Conservation (phyloP, 2,797 vertebrate species). For the Melanotaenia boesemani region DNA sequence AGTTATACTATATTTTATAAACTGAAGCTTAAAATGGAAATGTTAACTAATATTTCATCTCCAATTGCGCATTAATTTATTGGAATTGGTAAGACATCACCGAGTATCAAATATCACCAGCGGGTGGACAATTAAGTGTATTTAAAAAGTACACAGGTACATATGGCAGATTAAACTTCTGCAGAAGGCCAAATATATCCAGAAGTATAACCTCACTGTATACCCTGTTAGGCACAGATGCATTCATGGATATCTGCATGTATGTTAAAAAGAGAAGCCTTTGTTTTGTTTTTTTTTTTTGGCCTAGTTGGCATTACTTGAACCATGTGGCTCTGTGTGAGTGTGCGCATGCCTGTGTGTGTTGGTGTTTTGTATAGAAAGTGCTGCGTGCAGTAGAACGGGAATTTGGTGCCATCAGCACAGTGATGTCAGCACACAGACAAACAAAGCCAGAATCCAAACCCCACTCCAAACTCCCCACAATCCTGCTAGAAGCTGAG, state of each 20-base stretch:
- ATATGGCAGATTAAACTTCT: background rate
- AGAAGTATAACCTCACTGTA: background rate
- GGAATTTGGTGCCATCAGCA: slow-evolving; percentile 91
- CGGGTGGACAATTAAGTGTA: background rate
- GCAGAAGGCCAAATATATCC: slow-evolving; percentile 12
- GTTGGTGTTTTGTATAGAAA: slow-evolving; percentile 91
- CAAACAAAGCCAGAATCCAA: slow-evolving; percentile 85
- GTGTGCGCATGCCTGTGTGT: slow-evolving; percentile 60
- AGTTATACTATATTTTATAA: background rate
- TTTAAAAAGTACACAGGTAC: background rate
- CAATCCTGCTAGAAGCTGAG: slow-evolving; percentile 63
- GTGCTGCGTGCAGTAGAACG: slow-evolving; percentile 88
- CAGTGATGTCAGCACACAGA: slow-evolving; percentile 87
- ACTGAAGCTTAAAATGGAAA: background rate
- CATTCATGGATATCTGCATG: slow-evolving; percentile 55
- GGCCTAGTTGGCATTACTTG: slow-evolving; percentile 88
- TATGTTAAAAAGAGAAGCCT: slow-evolving; percentile 59
- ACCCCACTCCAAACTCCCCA: slow-evolving; percentile 69
- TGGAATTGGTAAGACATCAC: background rate
- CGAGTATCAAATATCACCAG: slow-evolving; percentile 6
- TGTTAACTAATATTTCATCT: background rate
- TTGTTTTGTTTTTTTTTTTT: slow-evolving; percentile 85
- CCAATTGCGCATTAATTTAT: background rate
- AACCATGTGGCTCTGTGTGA: slow-evolving; percentile 58
- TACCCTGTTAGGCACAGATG: slow-evolving; percentile 9